Conservation (phyloP, 2,888 invertebrate species). For the Hylaea fasciaria region DNA sequence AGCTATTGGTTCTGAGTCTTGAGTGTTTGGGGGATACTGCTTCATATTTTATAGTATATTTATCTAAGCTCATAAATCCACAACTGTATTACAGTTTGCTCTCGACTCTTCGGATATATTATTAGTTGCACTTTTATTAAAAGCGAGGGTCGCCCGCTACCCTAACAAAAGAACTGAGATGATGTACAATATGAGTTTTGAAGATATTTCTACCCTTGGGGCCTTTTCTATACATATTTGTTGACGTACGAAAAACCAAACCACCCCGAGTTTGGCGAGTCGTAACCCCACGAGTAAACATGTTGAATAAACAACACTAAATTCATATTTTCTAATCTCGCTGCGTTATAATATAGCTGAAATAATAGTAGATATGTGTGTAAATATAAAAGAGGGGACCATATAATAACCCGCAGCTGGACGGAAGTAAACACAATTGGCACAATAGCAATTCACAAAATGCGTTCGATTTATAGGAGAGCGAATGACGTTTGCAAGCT, state of each 20-base stretch:
- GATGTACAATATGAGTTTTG: conserved; percentile 27
- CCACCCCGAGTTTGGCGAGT: conserved; percentile 5
- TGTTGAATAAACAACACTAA: conserved; percentile 59
- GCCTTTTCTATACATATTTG: conserved; percentile 36
- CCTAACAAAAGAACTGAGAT: conserved; percentile 16
- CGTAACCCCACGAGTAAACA: conserved; percentile 39
- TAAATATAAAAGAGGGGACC: conserved; percentile 40
- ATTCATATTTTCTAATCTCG: conserved; percentile 60
- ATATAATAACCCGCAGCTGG: conserved; percentile 36
- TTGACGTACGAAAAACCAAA: conserved; percentile 40
- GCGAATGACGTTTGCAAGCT: conserved; percentile 11
- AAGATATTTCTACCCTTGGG: conserved; percentile 31
- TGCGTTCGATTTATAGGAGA: conserved; percentile 29
- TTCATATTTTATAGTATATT: too few relatives aligned
- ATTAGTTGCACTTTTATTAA: conserved; percentile 32
- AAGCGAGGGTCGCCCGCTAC: conserved; percentile 21
- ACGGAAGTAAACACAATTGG: conserved; percentile 37
- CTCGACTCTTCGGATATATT: neutral
- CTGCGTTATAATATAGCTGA: conserved; percentile 46
- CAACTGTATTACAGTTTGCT: too few relatives aligned
- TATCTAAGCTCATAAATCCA: too few relatives aligned
- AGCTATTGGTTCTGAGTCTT: too few relatives aligned
- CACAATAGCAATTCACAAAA: conserved; percentile 35
- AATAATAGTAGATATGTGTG: conserved; percentile 55
- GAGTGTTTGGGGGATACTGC: too few relatives aligned